These are phyloP conservation scores for Callocephalon fimbriatum DNA, from an alignment of 2,113 vertebrate genomes.

Conservation along the genomic window DNA sequence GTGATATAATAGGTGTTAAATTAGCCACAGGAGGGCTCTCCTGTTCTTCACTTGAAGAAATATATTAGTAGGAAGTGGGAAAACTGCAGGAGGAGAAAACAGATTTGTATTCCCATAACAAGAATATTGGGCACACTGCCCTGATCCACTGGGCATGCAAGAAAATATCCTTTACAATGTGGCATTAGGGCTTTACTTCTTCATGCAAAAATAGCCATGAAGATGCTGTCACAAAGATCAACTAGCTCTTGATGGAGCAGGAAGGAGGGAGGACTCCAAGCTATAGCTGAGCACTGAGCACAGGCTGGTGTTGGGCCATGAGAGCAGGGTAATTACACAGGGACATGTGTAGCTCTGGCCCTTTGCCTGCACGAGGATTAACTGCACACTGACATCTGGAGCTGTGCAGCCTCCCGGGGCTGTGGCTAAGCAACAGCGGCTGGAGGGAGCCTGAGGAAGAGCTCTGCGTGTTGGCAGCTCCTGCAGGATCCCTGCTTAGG, in stretches of 20 bases:
- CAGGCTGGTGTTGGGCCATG: background rate
- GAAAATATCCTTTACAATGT: background rate
- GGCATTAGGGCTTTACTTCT: background rate
- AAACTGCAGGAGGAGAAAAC: background rate
- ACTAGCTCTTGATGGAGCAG: background rate
- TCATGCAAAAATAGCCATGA: background rate
- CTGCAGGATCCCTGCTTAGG: background rate
- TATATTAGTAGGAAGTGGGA: background rate
- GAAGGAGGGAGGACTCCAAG: background rate
- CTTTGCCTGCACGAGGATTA: background rate
- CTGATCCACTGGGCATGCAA: background rate
- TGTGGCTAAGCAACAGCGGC: slow-evolving; percentile 33
- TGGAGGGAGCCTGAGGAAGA: slow-evolving; percentile 2
- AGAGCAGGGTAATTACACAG: background rate
- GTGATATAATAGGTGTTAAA: background rate
- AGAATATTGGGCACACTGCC: background rate
- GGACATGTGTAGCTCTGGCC: background rate
- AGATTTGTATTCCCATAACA: background rate
- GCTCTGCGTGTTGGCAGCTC: background rate
- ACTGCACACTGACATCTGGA: background rate
- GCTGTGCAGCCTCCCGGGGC: background rate
- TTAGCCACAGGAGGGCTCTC: slow-evolving; percentile 67
- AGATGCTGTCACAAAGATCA: background rate
- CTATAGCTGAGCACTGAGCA: background rate
- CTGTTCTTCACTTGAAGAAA: slow-evolving; percentile 37